A percentile compares a stretch with the other conserved stretches of the same genome.
Conservation (phyloP, 2,113 vertebrate species). For the Leptobrachium ailaonicum region DNA sequence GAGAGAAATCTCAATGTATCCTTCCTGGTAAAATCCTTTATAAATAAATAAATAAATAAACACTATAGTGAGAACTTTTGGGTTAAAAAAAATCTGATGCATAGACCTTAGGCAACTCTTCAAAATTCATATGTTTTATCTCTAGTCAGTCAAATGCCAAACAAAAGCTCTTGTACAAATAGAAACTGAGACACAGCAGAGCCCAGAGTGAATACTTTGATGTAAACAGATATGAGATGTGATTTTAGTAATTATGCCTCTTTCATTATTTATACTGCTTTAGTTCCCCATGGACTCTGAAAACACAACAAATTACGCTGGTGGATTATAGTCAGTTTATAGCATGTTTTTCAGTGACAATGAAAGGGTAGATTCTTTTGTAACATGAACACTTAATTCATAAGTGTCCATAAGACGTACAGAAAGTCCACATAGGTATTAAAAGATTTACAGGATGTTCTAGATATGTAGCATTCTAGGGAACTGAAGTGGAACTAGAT, state of each 20-base stretch:
- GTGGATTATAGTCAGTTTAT: slow-evolving; percentile 6
- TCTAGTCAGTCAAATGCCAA: slow-evolving; percentile 21
- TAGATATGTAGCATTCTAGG: too few species aligned
- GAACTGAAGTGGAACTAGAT: too few species aligned
- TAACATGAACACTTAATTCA: too few species aligned
- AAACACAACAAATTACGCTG: slow-evolving; percentile 25
- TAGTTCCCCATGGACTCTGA: slow-evolving; percentile 7
- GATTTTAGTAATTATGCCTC: slow-evolving; percentile 33
- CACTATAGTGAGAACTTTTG: not conserved
- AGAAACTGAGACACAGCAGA: slow-evolving; percentile 14
- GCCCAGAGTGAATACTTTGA: slow-evolving; percentile 16
- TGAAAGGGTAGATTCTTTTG: not conserved
- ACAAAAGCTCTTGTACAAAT: slow-evolving; percentile 28
- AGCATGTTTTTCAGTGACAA: not conserved
- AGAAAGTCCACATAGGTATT: too few species aligned
- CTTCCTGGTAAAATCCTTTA: too few species aligned
- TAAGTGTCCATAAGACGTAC: too few species aligned
- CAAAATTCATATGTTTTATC: slow-evolving; percentile 26
- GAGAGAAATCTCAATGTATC: too few species aligned
- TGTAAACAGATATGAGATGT: slow-evolving; percentile 29
- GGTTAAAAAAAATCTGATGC: slow-evolving; percentile 9
- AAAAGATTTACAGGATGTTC: too few species aligned
- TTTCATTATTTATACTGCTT: slow-evolving; percentile 28
- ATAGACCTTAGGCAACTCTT: slow-evolving; percentile 21
- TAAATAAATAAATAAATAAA: too few species aligned